Conservation (phyloP, 2,888 invertebrate genomes). For the Andrena dorsata region DNA sequence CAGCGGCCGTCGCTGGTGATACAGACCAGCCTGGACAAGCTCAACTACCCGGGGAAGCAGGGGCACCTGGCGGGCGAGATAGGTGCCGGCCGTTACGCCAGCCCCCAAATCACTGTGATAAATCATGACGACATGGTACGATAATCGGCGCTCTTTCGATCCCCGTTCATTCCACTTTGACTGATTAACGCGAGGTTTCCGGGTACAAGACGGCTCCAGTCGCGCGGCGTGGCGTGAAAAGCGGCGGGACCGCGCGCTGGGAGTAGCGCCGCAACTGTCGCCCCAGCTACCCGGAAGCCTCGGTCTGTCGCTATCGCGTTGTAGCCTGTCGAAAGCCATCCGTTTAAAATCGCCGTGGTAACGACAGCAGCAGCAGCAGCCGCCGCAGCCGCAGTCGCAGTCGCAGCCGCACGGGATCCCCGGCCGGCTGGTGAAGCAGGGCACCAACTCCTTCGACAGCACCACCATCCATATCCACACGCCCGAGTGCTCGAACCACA, state of each 20-base stretch:
- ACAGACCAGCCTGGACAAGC: conserved; percentile 91
- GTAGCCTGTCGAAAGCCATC: conserved; percentile 47
- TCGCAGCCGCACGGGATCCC: conserved; percentile 73
- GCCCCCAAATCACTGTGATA: conserved; percentile 97
- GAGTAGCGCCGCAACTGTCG: conserved; percentile 24
- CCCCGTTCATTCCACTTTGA: conserved; percentile 14
- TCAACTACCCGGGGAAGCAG: conserved; percentile 80
- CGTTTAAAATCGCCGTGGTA: conserved; percentile 63
- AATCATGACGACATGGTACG: conserved; percentile 93
- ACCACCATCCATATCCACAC: conserved; percentile 93
- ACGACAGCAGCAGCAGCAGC: conserved; percentile 69
- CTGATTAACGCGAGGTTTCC: conserved; percentile 45
- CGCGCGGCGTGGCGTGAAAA: conserved; percentile 15
- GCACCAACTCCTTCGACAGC: conserved; percentile 89
- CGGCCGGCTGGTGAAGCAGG: conserved; percentile 86
- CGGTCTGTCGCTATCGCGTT: conserved; percentile 49
- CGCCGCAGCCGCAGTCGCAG: conserved; percentile 73
- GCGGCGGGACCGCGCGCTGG: background rate
- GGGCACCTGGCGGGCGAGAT: conserved; percentile 86
- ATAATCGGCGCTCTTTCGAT: conserved; percentile 16
- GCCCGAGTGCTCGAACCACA: conserved; percentile 91
- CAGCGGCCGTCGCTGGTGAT: conserved; percentile 90
- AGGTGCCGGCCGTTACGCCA: conserved; percentile 86
- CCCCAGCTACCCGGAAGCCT: conserved; percentile 60
- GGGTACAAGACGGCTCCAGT: conserved; percentile 38